Percentiles rank a stretch among this genome's conserved stretches.
Conservation (phyloP, 2,113 vertebrate species). For the Fukomys damarensis region DNA sequence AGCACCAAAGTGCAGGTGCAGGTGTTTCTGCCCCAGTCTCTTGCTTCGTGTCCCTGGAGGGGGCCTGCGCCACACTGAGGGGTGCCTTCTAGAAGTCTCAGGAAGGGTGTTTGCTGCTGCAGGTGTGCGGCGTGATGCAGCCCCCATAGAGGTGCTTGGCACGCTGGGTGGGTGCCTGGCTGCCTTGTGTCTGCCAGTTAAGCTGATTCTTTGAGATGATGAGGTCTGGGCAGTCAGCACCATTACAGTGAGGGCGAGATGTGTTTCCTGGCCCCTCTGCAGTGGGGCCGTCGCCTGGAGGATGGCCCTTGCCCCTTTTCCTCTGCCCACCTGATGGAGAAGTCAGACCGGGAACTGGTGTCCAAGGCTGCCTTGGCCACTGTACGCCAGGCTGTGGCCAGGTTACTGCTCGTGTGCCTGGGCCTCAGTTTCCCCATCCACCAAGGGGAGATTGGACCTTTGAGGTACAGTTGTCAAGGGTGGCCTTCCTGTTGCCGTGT, state of each 20-base stretch:
- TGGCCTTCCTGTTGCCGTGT: fast-evolving
- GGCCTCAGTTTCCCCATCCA: background rate
- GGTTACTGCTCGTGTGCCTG: background rate
- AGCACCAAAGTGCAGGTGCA: background rate
- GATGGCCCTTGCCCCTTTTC: background rate
- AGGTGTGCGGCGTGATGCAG: background rate
- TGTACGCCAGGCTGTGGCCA: background rate
- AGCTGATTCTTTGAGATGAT: background rate
- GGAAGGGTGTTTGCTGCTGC: background rate
- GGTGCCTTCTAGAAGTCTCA: background rate
- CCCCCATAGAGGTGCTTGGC: background rate
- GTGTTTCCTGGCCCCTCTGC: background rate
- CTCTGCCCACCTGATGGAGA: background rate
- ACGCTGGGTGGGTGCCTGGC: background rate
- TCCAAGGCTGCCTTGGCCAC: background rate
- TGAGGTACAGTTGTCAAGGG: background rate
- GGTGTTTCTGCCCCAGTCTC: background rate
- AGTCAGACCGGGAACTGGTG: background rate
- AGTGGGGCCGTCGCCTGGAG: too few relatives aligned
- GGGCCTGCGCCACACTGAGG: fast-evolving
- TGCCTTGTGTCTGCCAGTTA: background rate
- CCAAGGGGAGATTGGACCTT: background rate
- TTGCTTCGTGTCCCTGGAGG: background rate
- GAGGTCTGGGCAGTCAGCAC: background rate
- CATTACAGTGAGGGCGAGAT: background rate